These are phyloP conservation scores for Popillia japonica DNA, from an alignment of 1,140 invertebrate species.

Conservation along the genomic window DNA sequence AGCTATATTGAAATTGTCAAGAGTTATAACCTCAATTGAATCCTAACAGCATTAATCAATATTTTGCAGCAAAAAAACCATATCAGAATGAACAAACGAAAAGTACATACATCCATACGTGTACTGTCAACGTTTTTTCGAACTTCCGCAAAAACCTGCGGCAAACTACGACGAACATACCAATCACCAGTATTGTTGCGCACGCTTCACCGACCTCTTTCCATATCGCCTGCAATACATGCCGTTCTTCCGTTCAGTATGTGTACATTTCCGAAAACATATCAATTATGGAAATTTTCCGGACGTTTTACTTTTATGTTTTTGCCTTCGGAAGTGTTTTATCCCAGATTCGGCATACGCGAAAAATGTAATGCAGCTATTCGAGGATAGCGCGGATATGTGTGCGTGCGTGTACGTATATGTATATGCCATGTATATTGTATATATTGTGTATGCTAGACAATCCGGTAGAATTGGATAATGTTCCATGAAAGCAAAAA, in stretches of 20 bases:
- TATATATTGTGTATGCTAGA: not conserved
- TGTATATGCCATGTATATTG: not conserved
- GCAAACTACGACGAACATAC: not conserved
- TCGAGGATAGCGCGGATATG: too few species aligned
- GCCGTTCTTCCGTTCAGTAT: too few species aligned
- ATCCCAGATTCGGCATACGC: not conserved
- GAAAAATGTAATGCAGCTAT: not conserved
- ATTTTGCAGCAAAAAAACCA: not conserved
- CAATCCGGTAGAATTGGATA: not conserved
- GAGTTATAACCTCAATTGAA: too few species aligned
- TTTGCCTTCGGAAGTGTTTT: not conserved
- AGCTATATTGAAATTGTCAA: too few species aligned
- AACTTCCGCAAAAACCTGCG: not conserved
- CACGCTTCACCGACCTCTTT: not conserved
- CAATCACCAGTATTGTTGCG: not conserved
- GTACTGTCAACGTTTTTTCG: not conserved
- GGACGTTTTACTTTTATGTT: slow-evolving; percentile 10
- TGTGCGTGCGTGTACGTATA: too few species aligned
- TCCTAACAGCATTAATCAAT: too few species aligned
- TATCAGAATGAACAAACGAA: not conserved
- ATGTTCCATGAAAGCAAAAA: not conserved
- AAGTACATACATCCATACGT: not conserved
- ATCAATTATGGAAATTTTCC: slow-evolving; percentile 11
- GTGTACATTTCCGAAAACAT: not conserved
- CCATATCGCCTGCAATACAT: not conserved